phyloP scores from a whole-genome alignment of 2,888 invertebrate species.

The Papilio gigon region DNA sequence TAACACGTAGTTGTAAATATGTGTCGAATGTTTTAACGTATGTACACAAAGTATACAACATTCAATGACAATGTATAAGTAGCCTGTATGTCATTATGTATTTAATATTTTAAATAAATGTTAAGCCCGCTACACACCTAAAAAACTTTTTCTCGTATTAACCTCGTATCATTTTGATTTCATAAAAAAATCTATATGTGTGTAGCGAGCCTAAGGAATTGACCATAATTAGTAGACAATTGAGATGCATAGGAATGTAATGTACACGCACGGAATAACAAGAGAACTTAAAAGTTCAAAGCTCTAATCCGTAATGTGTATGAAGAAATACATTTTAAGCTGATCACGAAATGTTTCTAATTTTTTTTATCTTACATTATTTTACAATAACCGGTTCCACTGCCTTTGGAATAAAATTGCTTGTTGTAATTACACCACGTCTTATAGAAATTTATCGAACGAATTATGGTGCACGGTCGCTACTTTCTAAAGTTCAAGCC shows the following conservation, averaged over 20 bases:
- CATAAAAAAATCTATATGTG: no score
- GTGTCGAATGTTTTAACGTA: conserved; percentile 9
- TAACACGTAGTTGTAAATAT: conserved; percentile 33
- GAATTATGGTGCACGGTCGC: neutral
- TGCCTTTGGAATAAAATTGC: neutral
- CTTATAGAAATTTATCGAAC: conserved; percentile 10
- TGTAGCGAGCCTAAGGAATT: no score
- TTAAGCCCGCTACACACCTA: no score
- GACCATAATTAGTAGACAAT: no score
- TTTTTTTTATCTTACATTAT: neutral
- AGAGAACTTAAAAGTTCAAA: no score
- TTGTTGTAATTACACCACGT: conserved; percentile 9
- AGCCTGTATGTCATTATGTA: neutral
- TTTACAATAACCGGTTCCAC: conserved; percentile 13
- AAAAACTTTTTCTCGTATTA: no score
- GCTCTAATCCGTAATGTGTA: neutral
- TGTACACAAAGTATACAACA: conserved; percentile 8
- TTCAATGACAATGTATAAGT: neutral
- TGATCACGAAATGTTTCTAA: neutral
- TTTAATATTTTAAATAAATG: neutral
- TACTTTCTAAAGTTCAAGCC: conserved; percentile 37
- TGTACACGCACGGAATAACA: no score
- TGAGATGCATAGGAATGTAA: no score
- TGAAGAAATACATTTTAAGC: neutral
- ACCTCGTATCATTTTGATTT: no score